Evolutionary conservation across 2,888 invertebrate genomes (phyloP).

Genomic region (Pterobdella sp.): DNA sequence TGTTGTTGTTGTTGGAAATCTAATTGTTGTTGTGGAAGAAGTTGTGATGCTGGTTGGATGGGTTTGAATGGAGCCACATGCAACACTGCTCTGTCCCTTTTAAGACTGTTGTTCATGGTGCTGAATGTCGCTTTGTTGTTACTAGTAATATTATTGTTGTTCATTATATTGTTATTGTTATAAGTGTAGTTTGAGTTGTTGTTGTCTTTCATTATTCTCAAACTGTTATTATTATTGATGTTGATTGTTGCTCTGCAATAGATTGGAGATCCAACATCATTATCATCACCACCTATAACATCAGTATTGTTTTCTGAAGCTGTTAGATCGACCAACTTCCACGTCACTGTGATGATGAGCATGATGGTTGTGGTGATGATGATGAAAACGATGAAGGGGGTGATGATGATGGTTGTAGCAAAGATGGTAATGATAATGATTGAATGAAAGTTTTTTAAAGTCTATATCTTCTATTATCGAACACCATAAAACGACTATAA

Average conservation of each 20-base stretch:
- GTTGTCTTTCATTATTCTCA: not conserved
- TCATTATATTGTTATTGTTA: not conserved
- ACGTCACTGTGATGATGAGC: conserved; percentile 24
- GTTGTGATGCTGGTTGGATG: not conserved
- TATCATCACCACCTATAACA: not conserved
- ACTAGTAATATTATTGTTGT: not conserved
- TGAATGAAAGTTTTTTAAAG: not conserved
- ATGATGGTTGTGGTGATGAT: conserved; percentile 21
- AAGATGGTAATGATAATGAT: not conserved
- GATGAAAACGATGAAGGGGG: conserved; percentile 12
- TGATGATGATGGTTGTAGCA: conserved; percentile 2
- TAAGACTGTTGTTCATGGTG: not conserved
- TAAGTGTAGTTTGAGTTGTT: not conserved
- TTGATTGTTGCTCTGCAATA: not conserved
- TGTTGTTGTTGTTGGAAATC: not conserved
- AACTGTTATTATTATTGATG: not conserved
- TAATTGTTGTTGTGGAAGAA: not conserved
- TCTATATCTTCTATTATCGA: too few relatives aligned
- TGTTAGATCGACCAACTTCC: conserved; percentile 26
- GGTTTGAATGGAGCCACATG: conserved; percentile 10
- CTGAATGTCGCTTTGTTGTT: conserved; percentile 4
- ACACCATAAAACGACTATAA: too few relatives aligned
- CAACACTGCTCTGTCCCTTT: not conserved
- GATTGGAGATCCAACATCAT: not conserved
- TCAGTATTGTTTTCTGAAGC: not conserved